phyloP scores from a whole-genome alignment of 2,797 vertebrate genomes.

The Melanotaenia parkinsoni region DNA sequence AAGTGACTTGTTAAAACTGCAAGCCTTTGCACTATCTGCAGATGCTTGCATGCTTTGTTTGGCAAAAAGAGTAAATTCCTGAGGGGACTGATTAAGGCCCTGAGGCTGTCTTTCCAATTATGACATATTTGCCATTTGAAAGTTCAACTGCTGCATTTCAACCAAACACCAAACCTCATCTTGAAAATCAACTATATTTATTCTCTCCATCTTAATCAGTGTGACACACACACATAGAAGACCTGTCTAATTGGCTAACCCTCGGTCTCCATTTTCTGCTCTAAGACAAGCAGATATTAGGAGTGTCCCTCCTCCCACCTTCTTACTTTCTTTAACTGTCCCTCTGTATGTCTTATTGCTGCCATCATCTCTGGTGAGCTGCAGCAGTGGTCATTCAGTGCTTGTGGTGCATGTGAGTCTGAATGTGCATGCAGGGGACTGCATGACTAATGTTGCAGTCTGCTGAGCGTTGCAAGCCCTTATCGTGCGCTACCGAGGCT shows the following conservation, averaged over 20 bases:
- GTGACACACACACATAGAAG: conserved; percentile 23
- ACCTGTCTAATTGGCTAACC: conserved; percentile 66
- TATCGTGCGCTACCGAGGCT: conserved; percentile 96
- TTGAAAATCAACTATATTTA: background rate
- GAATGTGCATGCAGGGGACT: conserved; percentile 91
- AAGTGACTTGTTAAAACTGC: conserved; percentile 44
- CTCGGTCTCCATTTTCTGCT: conserved; percentile 67
- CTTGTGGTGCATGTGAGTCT: conserved; percentile 73
- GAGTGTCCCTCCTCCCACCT: conserved; percentile 75
- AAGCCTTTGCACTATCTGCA: conserved; percentile 36
- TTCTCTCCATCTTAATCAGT: background rate
- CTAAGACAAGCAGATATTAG: conserved; percentile 90
- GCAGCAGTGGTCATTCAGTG: conserved; percentile 70
- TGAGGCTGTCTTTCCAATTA: conserved; percentile 32
- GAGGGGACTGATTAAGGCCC: conserved; percentile 41
- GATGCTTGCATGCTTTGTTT: conserved; percentile 38
- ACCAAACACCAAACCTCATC: background rate
- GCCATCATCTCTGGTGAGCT: conserved; percentile 79
- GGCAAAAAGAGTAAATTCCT: conserved; percentile 48
- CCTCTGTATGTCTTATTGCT: conserved; percentile 89
- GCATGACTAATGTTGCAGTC: conserved; percentile 99
- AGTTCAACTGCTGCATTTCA: conserved; percentile 11
- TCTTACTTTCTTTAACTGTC: conserved; percentile 64
- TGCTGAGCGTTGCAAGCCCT: conserved; percentile 96
- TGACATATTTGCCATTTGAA: conserved; percentile 37